Base-by-base conservation (phyloP, 2,797 vertebrate species). In the Nyctibius grandis region DNA sequence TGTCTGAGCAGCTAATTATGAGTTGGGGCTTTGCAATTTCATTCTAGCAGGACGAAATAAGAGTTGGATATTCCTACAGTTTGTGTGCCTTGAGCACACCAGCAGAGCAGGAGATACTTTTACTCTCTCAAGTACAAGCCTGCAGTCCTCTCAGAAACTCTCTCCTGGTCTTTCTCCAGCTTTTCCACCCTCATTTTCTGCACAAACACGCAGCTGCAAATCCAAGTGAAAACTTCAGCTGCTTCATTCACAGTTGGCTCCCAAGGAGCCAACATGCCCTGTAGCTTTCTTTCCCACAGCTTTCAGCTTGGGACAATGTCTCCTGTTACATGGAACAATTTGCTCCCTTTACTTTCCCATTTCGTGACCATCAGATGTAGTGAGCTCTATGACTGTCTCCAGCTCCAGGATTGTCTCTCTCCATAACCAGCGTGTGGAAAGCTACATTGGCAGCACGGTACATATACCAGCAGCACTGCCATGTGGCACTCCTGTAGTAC, bases 401-500 rank as follows among this genome's bases (percentile, higher is more conserved):
- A 45, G 51, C 34, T 33, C n/a, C 60, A 42, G 0, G 0, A 16
- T 13, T 67, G 20, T 42, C 28, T 50, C 50, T 81, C 53, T 87
- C 47, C 25, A 5, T 31, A 65, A 64, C 26, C 0, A 0, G 20
- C 4, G 4, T 9, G 9, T 60, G 51, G 59, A 61, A 57, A 79
- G 33, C 60, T 70, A 23, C 23, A 25, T 87, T 8, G 73, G 70
- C 68, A 76, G 67, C 44, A 36, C 1, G 0, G 38, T 57, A 33
- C 11, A 7, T 38, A 29, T 29, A 56, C 50, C 81, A 77, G 89
- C 75, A 96, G 89, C 92, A 85, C 82, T 89, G 85, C 92, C 69
- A 48, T 84, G 82, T 84, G 91, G 65, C 73, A 63, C 36, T 89
- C 40, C n/a, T 61, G 40, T 48, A 57, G 31, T 84, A 80, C 68